phyloP scores from a whole-genome alignment of 2,888 invertebrate species.

The Dysmachus trigonus region DNA sequence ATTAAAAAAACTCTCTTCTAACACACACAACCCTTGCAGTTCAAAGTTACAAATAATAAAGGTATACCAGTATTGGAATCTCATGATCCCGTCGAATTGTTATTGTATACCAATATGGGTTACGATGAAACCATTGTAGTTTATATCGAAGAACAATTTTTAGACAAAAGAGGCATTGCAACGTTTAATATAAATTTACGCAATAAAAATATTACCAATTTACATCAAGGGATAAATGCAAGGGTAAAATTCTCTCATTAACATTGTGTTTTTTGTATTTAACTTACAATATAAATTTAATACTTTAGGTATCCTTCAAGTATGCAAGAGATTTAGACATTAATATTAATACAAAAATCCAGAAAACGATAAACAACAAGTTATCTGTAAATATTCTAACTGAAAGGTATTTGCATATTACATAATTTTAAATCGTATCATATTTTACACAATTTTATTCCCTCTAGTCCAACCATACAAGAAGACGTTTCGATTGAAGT shows the following conservation, averaged over 20 bases:
- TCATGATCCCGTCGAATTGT: conserved; percentile 68
- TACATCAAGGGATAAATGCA: not conserved
- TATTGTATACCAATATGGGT: not conserved
- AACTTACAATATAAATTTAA: not conserved
- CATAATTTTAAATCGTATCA: conserved; percentile 50
- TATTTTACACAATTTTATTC: not conserved
- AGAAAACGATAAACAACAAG: not conserved
- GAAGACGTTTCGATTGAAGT: conserved; percentile 78
- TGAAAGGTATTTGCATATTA: not conserved
- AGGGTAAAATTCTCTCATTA: not conserved
- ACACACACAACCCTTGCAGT: conserved; percentile 64
- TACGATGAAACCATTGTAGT: too few species aligned
- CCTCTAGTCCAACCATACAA: conserved; percentile 69
- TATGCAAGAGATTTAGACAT: not conserved
- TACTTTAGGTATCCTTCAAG: not conserved
- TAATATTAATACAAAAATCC: not conserved
- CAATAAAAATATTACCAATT: not conserved
- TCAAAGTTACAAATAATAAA: conserved; percentile 70
- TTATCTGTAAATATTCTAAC: not conserved
- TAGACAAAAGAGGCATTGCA: conserved; percentile 73
- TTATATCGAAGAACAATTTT: conserved; percentile 53
- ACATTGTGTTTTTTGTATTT: not conserved
- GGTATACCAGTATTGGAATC: conserved; percentile 72
- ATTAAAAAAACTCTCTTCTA: not conserved
- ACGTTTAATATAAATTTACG: conserved; percentile 60